Percentiles rank a stretch among this genome's conserved stretches.
Conservation (phyloP, 2,797 vertebrate genomes). For the Argyrosomus regius region DNA sequence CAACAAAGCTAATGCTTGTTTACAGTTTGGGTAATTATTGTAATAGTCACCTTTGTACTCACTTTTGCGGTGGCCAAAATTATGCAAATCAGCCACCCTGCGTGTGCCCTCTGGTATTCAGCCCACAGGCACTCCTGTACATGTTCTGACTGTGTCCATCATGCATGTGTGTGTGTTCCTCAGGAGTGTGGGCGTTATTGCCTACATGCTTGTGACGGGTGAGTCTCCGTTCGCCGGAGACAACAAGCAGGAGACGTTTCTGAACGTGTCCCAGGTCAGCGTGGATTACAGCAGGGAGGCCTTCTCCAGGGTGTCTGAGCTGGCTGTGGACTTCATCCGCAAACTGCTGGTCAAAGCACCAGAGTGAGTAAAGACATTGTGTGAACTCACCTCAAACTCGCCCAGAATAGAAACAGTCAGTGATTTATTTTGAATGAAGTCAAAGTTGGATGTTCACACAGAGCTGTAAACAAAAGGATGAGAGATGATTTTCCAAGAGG, state of each 20-base stretch:
- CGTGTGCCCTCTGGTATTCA: not conserved
- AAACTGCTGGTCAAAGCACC: constrained; percentile 94
- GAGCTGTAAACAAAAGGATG: constrained; percentile 5
- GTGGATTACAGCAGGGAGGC: constrained; percentile 94
- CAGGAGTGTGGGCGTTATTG: constrained; percentile 96
- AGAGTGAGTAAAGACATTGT: constrained; percentile 87
- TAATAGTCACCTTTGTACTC: constrained; percentile 5
- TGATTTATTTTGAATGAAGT: not conserved
- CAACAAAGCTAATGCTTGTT: constrained; percentile 14
- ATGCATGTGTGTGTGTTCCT: constrained; percentile 30
- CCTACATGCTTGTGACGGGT: constrained; percentile 96
- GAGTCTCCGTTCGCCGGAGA: constrained; percentile 95
- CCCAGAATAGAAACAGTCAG: not conserved
- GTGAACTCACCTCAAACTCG: not conserved
- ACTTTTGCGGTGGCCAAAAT: not conserved
- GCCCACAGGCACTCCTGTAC: not conserved
- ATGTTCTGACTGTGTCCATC: not conserved
- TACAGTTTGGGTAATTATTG: constrained; percentile 3
- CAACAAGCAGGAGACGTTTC: constrained; percentile 96
- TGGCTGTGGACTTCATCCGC: constrained; percentile 94
- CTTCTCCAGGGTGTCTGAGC: constrained; percentile 91
- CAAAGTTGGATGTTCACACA: not conserved
- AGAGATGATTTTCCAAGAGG: constrained; percentile 1
- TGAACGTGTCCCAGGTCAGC: constrained; percentile 96
- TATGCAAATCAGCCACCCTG: not conserved